A percentile compares a stretch with the other conserved stretches of the same genome.
phyloP scores from a whole-genome alignment of 2,797 vertebrate species.

The Chelon labrosus region DNA sequence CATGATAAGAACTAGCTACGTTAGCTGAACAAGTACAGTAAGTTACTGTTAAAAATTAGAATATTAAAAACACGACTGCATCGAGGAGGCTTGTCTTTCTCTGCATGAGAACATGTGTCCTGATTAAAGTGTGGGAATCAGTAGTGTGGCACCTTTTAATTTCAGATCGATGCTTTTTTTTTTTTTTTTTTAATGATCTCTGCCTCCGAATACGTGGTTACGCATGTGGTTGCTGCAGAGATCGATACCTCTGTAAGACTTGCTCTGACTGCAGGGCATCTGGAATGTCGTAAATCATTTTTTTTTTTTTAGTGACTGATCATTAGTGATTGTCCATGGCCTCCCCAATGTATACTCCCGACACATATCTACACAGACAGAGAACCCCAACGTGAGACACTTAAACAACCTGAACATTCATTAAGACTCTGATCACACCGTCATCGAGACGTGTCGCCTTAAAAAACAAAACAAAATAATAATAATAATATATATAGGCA shows the following conservation, averaged over 20 bases:
- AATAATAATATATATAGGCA: slow-evolving; percentile 22
- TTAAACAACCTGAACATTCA: slow-evolving; percentile 53
- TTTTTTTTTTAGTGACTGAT: slow-evolving; percentile 49
- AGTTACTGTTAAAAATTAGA: slow-evolving; percentile 47
- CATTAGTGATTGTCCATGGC: slow-evolving; percentile 68
- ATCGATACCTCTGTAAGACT: slow-evolving; percentile 33
- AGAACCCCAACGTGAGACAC: slow-evolving; percentile 40
- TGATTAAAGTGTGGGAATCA: slow-evolving; percentile 36
- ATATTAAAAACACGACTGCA: slow-evolving; percentile 51
- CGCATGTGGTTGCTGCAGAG: background rate
- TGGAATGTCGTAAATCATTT: slow-evolving; percentile 77
- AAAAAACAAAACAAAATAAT: slow-evolving; percentile 14
- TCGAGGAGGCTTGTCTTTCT: slow-evolving; percentile 4
- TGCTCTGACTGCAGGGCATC: slow-evolving; percentile 36
- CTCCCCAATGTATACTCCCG: background rate
- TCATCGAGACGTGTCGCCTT: slow-evolving; percentile 29
- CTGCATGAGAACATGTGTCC: slow-evolving; percentile 25
- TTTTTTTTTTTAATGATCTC: slow-evolving; percentile 18
- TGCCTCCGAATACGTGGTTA: slow-evolving; percentile 2
- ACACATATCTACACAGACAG: slow-evolving; percentile 48
- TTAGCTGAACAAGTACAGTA: slow-evolving; percentile 33
- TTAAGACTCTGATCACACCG: slow-evolving; percentile 76
- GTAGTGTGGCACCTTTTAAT: slow-evolving; percentile 55
- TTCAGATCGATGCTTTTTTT: slow-evolving; percentile 16
- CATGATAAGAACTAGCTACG: slow-evolving; percentile 27